Base-by-base conservation (phyloP, 2,113 vertebrate species). In the Calyptommatus sinebrachiatus region DNA sequence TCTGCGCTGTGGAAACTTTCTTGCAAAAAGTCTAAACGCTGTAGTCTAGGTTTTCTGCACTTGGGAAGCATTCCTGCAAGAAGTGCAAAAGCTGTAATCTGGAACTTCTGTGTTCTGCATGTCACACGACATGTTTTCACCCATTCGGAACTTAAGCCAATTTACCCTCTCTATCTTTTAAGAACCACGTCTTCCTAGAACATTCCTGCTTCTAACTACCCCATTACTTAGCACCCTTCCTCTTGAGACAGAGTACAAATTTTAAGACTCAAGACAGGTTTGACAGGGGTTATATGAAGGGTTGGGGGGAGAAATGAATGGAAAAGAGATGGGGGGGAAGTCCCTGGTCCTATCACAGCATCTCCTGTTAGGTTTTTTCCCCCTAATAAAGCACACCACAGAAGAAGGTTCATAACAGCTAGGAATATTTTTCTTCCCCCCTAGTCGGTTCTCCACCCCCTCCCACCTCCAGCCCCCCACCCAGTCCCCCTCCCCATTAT, bases 361-460 rank as follows among this genome's bases (percentile, higher is more conserved):
- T 41, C 0, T 45, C 57, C 0, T 0, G 24, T 70, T 71, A 31
- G 68, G 70, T 65, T 16, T 77, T 71, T 63, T 79, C 22, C 71
- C 45, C 67, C 81, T 14, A 7, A 86, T 72, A 71, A 76, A 83
- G 73, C 88, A 76, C 80, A 20, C 22, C 0, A 0, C 18, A 2
- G 6, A 7, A 20, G n/a, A 26, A 3, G 4, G 84, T 89, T 91
- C 87, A 80, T 77, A 88, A 82, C 35, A 82, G 71, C 81, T 46
- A 79, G 82, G 89, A 87, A 84, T 79, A 14, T 79, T 91, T 86
- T 89, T 89, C 53, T 86, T 75, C 57, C 78, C 4, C 10, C 48
- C 71, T 20, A 20, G 9, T 14, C 7, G 12, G 3, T 45, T 46
- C 46, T 24, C 28, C 21, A 7, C 31, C 11, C 65, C 24, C 20